A percentile compares a stretch with the other conserved stretches of the same genome.
These are phyloP conservation scores for Neomonachus schauinslandi DNA, from an alignment of 2,113 vertebrate genomes.

Conservation along the genomic window DNA sequence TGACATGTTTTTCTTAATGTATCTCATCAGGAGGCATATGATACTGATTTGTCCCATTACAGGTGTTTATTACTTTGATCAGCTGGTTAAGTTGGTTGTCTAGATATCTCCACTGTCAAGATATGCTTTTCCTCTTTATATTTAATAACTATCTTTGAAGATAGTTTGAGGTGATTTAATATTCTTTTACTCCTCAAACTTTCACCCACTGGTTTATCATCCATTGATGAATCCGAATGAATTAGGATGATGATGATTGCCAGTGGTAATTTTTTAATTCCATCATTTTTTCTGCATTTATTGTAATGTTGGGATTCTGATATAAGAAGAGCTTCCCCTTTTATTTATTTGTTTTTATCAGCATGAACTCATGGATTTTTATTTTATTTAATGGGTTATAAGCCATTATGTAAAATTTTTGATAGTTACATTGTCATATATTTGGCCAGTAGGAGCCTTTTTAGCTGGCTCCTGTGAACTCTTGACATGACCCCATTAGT, in stretches of 20 bases:
- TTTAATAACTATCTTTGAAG: background rate
- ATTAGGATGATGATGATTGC: background rate
- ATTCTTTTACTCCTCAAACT: background rate
- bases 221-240: background rate
- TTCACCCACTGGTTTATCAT: background rate
- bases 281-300: background rate
- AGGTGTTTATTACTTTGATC: background rate
- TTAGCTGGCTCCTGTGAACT: constrained; percentile 11
- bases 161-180: background rate
- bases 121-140: background rate
- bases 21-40: background rate
- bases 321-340: background rate
- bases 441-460: constrained; percentile 30
- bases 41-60: background rate
- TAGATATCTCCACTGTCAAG: background rate
- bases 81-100: background rate
- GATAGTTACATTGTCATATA: constrained; percentile 40
- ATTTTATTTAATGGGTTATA: constrained; percentile 31
- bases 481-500: constrained; percentile 32
- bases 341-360: constrained; percentile 32
- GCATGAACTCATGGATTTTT: constrained; percentile 5
- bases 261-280: constrained; percentile 10
- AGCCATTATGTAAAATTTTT: background rate
- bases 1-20: background rate
- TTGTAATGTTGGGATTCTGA: background rate